Conservation (phyloP, 2,888 invertebrate species). For the Glomeris marginata region DNA sequence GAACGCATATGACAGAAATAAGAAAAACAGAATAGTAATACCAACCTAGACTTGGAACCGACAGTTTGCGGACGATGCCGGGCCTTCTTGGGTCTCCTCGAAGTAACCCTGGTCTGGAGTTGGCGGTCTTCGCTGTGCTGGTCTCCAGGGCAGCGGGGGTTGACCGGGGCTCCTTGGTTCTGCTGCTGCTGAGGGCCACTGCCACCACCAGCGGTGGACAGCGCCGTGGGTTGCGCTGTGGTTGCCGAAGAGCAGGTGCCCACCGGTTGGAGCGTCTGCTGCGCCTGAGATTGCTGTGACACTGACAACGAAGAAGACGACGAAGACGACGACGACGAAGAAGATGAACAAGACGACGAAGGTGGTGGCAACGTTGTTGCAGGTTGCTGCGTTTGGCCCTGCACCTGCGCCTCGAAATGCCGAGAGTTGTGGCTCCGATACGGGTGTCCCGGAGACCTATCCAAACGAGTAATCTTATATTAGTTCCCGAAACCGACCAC, state of each 20-base stretch:
- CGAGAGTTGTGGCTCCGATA: conserved; percentile 19
- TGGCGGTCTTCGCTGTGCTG: conserved; percentile 6
- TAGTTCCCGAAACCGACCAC: too few species aligned
- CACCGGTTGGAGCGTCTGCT: background rate
- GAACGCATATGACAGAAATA: too few species aligned
- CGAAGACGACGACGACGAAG: background rate
- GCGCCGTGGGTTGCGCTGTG: background rate
- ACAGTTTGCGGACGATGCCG: too few species aligned
- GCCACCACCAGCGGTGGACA: background rate
- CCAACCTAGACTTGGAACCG: too few species aligned
- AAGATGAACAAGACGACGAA: background rate
- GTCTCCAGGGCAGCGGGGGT: conserved; percentile 3
- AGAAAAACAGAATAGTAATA: too few species aligned
- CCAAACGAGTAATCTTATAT: too few species aligned
- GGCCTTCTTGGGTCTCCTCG: too few species aligned
- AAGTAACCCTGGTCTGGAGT: too few species aligned
- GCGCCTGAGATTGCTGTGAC: background rate
- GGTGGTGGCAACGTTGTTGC: too few species aligned
- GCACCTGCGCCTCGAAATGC: conserved; percentile 16
- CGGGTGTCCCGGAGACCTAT: background rate
- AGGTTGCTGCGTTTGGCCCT: conserved; percentile 1
- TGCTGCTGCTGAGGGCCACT: conserved; percentile 14
- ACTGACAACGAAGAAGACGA: background rate
- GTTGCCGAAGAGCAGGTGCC: background rate
- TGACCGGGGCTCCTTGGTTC: conserved; percentile 4